A percentile compares a stretch with the other conserved stretches of the same genome.
Conservation (phyloP, 2,113 vertebrate genomes). For the Elgaria multicarinata region DNA sequence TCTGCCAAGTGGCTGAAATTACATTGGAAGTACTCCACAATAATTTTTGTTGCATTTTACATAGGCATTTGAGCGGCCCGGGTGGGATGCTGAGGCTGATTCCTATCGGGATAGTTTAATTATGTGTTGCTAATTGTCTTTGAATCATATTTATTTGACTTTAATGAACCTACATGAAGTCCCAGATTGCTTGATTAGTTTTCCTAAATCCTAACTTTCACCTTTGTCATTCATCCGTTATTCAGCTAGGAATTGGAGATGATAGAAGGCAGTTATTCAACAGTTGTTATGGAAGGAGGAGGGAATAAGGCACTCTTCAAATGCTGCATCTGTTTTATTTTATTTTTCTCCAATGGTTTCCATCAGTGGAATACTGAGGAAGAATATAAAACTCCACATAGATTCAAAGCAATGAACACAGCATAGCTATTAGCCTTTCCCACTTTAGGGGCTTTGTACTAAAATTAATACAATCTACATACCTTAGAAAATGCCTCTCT, state of each 20-base stretch:
- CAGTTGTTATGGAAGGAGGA: not conserved
- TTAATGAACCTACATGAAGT: slow-evolving; percentile 46
- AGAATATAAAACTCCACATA: not conserved
- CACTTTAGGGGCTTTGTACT: too few relatives aligned
- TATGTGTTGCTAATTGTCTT: slow-evolving; percentile 65
- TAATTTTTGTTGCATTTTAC: slow-evolving; percentile 47
- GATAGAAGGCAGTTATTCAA: slow-evolving; percentile 3
- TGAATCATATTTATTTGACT: slow-evolving; percentile 58
- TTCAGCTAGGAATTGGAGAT: slow-evolving; percentile 33
- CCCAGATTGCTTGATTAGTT: slow-evolving; percentile 56
- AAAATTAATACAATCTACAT: not conserved
- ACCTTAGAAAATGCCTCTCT: not conserved
- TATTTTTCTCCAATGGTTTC: slow-evolving; percentile 7
- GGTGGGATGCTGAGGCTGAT: slow-evolving; percentile 32
- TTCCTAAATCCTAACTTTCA: slow-evolving; percentile 56
- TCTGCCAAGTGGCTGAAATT: slow-evolving; percentile 52
- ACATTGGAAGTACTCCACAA: slow-evolving; percentile 47
- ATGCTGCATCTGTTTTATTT: not conserved
- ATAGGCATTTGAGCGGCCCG: not conserved
- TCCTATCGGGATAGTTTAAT: slow-evolving; percentile 70
- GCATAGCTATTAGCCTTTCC: not conserved
- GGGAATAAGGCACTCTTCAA: not conserved
- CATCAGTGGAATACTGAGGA: not conserved
- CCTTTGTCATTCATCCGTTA: slow-evolving; percentile 9
- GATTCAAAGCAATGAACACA: not conserved